Percentiles rank a stretch among this genome's conserved stretches.
Conservation (phyloP, 1,140 invertebrate species). For the Drosophila hydei region DNA sequence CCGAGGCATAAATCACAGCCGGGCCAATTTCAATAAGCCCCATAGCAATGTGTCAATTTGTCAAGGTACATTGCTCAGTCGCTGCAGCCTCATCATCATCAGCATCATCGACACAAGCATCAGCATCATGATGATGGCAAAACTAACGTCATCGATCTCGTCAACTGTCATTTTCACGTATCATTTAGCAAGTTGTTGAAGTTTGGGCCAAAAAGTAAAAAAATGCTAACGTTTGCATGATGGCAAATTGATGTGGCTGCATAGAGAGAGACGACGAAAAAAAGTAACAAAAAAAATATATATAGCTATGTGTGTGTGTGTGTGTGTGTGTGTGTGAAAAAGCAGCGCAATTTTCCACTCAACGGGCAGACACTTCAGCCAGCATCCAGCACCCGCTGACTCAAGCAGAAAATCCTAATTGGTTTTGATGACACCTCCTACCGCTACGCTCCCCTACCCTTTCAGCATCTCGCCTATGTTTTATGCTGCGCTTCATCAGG, state of each 20-base stretch:
- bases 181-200: slow-evolving; percentile 81
- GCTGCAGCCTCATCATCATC: slow-evolving; percentile 44
- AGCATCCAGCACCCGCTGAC: slow-evolving; percentile 38
- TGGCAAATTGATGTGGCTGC: slow-evolving; percentile 77
- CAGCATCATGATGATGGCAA: slow-evolving; percentile 49
- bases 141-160: slow-evolving; percentile 83
- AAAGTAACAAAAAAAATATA: slow-evolving; percentile 16
- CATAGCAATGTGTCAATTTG: slow-evolving; percentile 76
- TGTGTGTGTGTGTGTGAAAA: slow-evolving; percentile 25
- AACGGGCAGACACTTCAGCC: slow-evolving; percentile 40
- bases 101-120: slow-evolving; percentile 29
- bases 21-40: slow-evolving; percentile 50
- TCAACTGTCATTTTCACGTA: slow-evolving; percentile 83
- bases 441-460: slow-evolving; percentile 6
- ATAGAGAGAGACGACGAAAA: slow-evolving; percentile 28
- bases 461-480: slow-evolving; percentile 8
- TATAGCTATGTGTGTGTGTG: slow-evolving; percentile 28
- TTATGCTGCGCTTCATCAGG: slow-evolving; percentile 74
- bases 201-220: slow-evolving; percentile 51
- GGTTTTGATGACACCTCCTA: slow-evolving; percentile 71
- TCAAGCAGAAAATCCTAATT: slow-evolving; percentile 80
- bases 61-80: slow-evolving; percentile 77
- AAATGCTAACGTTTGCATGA: slow-evolving; percentile 50
- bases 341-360: slow-evolving; percentile 73
- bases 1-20: slow-evolving; percentile 62